Percentiles rank a stretch among this genome's conserved stretches.
These are phyloP conservation scores for Heterotilapia buettikoferi DNA, from an alignment of 2,113 vertebrate genomes.

Conservation along the genomic window DNA sequence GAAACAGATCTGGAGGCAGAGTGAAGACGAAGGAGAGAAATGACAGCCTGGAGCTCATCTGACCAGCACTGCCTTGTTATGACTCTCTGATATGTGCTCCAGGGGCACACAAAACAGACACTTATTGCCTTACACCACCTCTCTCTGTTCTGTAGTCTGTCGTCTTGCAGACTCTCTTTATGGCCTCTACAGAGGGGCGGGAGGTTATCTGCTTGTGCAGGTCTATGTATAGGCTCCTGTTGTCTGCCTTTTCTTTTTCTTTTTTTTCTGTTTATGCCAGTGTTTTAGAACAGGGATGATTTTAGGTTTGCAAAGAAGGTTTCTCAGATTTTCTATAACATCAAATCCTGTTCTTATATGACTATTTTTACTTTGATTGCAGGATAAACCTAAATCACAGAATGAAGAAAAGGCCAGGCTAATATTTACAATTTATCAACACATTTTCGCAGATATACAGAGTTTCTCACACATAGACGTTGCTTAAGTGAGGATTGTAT, in stretches of 20 bases:
- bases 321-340: neutral
- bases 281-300: neutral
- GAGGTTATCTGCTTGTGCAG: conserved; percentile 15
- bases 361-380: neutral
- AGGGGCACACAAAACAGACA: conserved; percentile 56
- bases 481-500: neutral
- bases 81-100: conserved; percentile 59
- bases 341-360: neutral
- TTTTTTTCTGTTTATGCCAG: neutral
- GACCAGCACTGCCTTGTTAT: conserved; percentile 64
- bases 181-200: conserved; percentile 20
- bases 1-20: conserved; percentile 56
- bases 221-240: neutral
- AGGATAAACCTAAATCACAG: neutral
- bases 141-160: conserved; percentile 41
- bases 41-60: conserved; percentile 63
- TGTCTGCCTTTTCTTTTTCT: neutral
- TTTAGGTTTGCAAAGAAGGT: neutral
- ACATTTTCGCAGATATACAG: neutral
- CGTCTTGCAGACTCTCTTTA: conserved; percentile 43
- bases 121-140: conserved; percentile 58
- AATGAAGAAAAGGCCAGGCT: neutral
- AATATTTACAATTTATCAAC: neutral
- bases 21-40: conserved; percentile 60
- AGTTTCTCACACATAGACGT: neutral